phyloP scores from a whole-genome alignment of 2,888 invertebrate genomes.

The Idaea aversata region DNA sequence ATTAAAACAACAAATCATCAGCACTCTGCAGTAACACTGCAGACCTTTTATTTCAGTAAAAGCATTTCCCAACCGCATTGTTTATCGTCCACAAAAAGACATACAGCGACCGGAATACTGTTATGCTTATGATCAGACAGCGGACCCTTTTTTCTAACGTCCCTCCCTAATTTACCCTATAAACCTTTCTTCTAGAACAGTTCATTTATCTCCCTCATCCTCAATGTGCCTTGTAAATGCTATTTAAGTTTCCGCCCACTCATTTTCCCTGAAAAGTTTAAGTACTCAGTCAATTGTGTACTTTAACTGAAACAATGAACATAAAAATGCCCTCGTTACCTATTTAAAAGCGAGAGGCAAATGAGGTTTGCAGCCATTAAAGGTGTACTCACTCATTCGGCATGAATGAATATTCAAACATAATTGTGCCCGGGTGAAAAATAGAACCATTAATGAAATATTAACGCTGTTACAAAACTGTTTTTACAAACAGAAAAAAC shows the following conservation, averaged over 20 bases:
- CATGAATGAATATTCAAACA: conserved; percentile 36
- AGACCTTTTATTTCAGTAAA: too few species aligned
- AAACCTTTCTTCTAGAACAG: conserved; percentile 18
- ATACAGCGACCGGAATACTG: not conserved
- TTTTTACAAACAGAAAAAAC: not conserved
- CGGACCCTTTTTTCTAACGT: conserved; percentile 22
- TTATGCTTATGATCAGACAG: conserved; percentile 2
- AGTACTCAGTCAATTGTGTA: conserved; percentile 2
- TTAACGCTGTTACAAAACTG: not conserved
- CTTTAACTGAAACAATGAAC: conserved; percentile 24
- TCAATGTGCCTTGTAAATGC: conserved; percentile 22
- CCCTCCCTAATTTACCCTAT: conserved; percentile 21
- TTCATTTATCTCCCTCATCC: conserved; percentile 22
- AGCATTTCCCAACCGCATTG: not conserved
- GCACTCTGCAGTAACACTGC: not conserved
- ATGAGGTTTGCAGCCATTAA: conserved; percentile 43
- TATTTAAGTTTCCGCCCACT: conserved; percentile 23
- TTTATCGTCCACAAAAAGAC: not conserved
- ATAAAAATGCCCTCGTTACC: conserved; percentile 33
- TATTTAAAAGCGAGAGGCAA: conserved; percentile 38
- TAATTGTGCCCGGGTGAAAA: conserved; percentile 30
- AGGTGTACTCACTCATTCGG: conserved; percentile 42
- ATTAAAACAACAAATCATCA: not conserved
- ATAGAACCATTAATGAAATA: conserved; percentile 28
- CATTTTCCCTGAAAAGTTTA: conserved; percentile 11